phyloP scores from a whole-genome alignment of 2,797 vertebrate genomes.

The Parotocinclus haroldoi region DNA sequence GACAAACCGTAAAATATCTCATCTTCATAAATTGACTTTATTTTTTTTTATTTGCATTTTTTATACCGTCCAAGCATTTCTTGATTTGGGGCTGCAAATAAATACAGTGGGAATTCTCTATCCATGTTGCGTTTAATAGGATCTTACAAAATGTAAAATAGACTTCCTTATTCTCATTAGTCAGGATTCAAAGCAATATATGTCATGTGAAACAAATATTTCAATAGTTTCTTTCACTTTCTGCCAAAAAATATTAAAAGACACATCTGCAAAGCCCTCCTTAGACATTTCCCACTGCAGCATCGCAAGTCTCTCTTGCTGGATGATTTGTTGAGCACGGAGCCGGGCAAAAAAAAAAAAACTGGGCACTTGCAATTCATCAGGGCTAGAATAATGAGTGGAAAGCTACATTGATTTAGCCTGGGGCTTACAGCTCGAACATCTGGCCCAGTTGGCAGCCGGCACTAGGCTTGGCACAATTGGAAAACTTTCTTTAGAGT shows the following conservation, averaged over 20 bases:
- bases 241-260: too few species aligned
- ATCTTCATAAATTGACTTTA: too few species aligned
- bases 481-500: conserved; percentile 92
- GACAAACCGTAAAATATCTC: too few species aligned
- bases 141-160: conserved; percentile 8
- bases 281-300: conserved; percentile 35
- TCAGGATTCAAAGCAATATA: conserved; percentile 7
- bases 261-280: conserved; percentile 48
- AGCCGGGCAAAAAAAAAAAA: conserved; percentile 42
- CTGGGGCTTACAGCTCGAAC: conserved; percentile 96
- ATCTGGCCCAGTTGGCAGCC: conserved; percentile 98
- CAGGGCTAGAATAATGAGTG: conserved; percentile 95
- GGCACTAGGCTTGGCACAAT: conserved; percentile 86
- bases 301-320: conserved; percentile 40
- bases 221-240: conserved; percentile 16
- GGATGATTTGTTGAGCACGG: conserved; percentile 47
- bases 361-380: conserved; percentile 74
- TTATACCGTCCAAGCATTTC: too few species aligned
- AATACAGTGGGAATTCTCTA: background rate
- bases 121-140: background rate
- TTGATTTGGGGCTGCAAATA: too few species aligned
- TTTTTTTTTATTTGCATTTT: too few species aligned
- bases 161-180: background rate
- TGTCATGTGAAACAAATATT: conserved; percentile 16
- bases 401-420: conserved; percentile 94